Conservation (phyloP, 1,140 invertebrate species). For the Nylanderia fulva region DNA sequence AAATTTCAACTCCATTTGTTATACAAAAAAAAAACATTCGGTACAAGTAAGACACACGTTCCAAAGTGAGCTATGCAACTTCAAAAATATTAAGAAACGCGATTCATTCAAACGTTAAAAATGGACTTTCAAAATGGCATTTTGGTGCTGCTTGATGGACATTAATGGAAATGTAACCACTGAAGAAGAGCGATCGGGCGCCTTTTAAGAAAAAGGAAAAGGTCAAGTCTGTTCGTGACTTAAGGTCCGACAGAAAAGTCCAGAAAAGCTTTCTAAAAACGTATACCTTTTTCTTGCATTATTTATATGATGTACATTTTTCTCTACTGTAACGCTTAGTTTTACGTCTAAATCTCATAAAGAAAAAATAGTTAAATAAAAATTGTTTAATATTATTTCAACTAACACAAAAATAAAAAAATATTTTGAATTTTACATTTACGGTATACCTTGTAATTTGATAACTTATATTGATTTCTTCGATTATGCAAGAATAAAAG, state of each 20-base stretch:
- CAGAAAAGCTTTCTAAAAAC: slow-evolving; percentile 26
- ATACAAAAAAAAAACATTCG: neutral
- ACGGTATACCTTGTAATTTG: neutral
- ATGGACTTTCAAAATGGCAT: slow-evolving; percentile 31
- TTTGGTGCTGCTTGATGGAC: neutral
- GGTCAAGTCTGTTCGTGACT: slow-evolving; percentile 13
- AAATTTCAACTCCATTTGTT: neutral
- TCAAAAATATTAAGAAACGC: slow-evolving; percentile 1
- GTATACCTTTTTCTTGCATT: slow-evolving; percentile 14
- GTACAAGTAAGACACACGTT: neutral
- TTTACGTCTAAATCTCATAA: slow-evolving; percentile 1
- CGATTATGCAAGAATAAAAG: neutral
- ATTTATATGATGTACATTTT: slow-evolving; percentile 3
- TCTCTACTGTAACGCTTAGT: neutral
- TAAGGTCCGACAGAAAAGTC: slow-evolving; percentile 12
- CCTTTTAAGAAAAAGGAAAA: slow-evolving; percentile 28
- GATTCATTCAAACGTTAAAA: neutral
- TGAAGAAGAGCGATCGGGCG: slow-evolving; percentile 10
- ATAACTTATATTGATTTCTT: neutral
- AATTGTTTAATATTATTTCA: neutral
- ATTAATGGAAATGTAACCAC: slow-evolving; percentile 34
- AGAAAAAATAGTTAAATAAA: neutral
- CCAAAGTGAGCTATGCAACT: neutral
- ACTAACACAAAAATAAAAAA: slow-evolving; percentile 5
- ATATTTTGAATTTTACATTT: neutral